Conservation (phyloP, 2,113 vertebrate species). For the Heloderma charlesbogerti region DNA sequence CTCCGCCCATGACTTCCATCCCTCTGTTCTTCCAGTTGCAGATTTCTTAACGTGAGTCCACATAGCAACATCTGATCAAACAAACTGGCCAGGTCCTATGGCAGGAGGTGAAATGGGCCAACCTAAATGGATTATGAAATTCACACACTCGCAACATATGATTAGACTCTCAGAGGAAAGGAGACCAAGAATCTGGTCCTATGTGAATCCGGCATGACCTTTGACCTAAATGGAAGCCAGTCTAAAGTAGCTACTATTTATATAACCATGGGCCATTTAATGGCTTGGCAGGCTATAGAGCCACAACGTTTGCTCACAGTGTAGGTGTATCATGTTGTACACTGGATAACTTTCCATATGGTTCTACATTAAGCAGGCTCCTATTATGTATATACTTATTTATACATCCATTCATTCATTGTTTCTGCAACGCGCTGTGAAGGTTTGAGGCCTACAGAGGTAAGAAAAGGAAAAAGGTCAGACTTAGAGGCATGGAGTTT, state of each 20-base stretch:
- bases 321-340: background rate
- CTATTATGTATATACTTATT: too few species aligned
- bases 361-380: background rate
- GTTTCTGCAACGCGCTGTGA: too few species aligned
- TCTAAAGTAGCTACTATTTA: background rate
- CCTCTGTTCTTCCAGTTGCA: constrained; percentile 3
- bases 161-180: background rate
- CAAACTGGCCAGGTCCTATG: background rate
- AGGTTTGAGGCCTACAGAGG: too few species aligned
- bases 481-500: too few species aligned
- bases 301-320: too few species aligned
- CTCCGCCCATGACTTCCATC: background rate
- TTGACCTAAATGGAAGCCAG: background rate
- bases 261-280: background rate
- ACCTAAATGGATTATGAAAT: background rate
- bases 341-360: background rate
- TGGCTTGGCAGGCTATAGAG: background rate
- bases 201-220: background rate
- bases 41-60: rapidly evolving
- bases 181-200: too few species aligned
- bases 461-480: too few species aligned
- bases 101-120: rapidly evolving
- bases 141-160: background rate
- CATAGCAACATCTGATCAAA: rapidly evolving
- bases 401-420: too few species aligned